phyloP scores from a whole-genome alignment of 2,888 invertebrate genomes.

The Tipula vernalis region DNA sequence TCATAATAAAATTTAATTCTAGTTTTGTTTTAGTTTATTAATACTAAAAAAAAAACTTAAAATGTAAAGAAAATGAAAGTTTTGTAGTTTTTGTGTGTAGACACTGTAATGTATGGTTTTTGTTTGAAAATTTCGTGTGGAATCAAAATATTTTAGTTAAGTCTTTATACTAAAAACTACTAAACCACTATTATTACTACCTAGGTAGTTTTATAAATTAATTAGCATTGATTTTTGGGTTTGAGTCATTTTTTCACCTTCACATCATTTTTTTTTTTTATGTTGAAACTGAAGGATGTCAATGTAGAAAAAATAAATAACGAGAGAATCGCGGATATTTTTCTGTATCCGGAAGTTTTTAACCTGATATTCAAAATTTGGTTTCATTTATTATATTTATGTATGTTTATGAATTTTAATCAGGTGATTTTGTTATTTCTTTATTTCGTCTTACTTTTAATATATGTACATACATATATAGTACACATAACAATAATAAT shows the following conservation, averaged over 20 bases:
- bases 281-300: not conserved
- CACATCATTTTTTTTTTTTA: not conserved
- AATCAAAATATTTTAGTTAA: not conserved
- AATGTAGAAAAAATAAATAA: not conserved
- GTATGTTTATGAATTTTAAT: not conserved
- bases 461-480: no score
- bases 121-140: not conserved
- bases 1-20: not conserved
- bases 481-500: not conserved
- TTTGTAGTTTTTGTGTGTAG: not conserved
- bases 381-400: not conserved
- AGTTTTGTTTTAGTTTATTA: not conserved
- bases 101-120: not conserved
- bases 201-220: not conserved
- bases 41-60: not conserved
- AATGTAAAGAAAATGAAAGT: not conserved
- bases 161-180: not conserved
- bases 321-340: not conserved
- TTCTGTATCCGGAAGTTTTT: not conserved
- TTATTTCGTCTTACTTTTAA: not conserved
- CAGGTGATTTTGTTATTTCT: not conserved
- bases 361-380: not conserved
- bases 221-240: not conserved
- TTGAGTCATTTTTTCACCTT: not conserved
- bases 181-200: not conserved